phyloP scores from a whole-genome alignment of 2,888 invertebrate genomes.

The Drosophila tanythrix region DNA sequence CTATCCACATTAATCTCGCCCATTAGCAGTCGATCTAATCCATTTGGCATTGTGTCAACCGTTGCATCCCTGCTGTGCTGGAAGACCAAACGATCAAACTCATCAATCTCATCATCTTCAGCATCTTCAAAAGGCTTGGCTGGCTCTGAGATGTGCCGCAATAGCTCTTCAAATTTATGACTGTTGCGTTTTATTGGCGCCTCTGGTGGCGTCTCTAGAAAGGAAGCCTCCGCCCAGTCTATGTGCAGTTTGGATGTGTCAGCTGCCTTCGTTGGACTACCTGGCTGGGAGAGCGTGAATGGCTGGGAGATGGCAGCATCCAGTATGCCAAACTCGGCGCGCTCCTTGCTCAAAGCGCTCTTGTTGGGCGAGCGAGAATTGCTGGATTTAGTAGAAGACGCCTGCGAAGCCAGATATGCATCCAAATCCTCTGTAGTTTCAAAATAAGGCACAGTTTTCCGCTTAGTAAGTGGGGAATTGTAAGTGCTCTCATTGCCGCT shows the following conservation, averaged over 20 bases:
- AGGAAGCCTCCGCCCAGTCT: constrained; percentile 77
- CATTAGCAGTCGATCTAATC: constrained; percentile 75
- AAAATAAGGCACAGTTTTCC: constrained; percentile 49
- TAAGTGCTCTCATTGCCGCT: constrained; percentile 14
- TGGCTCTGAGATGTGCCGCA: constrained; percentile 32
- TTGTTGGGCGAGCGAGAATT: constrained; percentile 62
- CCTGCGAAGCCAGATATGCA: constrained; percentile 38
- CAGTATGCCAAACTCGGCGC: constrained; percentile 81
- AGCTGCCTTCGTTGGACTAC: constrained; percentile 10
- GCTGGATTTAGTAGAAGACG: constrained; percentile 13
- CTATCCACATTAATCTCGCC: constrained; percentile 67
- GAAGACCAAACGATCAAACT: constrained; percentile 81
- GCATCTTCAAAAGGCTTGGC: constrained; percentile 35
- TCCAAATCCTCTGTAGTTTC: constrained; percentile 58
- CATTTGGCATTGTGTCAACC: constrained; percentile 62
- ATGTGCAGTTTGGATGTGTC: constrained; percentile 42
- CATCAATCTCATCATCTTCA: constrained; percentile 69
- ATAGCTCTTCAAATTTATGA: constrained; percentile 68
- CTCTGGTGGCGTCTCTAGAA: constrained; percentile 68
- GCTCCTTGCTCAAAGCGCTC: constrained; percentile 68
- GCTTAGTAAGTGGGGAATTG: constrained; percentile 18
- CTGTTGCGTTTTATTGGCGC: constrained; percentile 61
- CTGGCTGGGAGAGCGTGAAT: constrained; percentile 54
- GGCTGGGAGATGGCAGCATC: constrained; percentile 72
- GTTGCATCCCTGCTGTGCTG: constrained; percentile 19